Evolutionary conservation across 2,113 vertebrate species (phyloP).

Genomic region (Lepus americanus): DNA sequence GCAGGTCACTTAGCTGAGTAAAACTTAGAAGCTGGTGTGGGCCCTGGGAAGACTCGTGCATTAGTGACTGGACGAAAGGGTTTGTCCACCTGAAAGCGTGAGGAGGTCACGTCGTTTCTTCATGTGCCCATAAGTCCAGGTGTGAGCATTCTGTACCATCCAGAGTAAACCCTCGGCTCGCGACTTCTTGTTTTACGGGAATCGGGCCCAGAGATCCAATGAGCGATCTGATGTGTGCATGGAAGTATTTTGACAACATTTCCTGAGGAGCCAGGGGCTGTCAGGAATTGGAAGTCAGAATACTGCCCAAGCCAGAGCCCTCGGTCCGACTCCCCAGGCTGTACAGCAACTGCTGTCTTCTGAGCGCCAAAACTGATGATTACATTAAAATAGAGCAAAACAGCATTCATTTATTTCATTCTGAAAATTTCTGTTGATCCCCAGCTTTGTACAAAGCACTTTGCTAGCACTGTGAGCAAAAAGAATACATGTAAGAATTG

Average conservation of each 20-base stretch:
- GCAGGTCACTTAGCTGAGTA: not conserved
- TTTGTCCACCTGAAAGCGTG: slow-evolving; percentile 34
- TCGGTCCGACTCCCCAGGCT: not conserved
- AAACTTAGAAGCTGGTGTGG: not conserved
- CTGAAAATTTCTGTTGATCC: not conserved
- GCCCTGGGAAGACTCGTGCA: not conserved
- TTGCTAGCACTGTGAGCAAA: not conserved
- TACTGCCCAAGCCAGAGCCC: not conserved
- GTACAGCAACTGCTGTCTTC: not conserved
- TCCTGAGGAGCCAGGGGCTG: not conserved
- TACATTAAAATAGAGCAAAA: slow-evolving; percentile 35
- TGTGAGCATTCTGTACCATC: not conserved
- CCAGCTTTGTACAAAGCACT: not conserved
- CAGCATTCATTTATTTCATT: slow-evolving; percentile 33
- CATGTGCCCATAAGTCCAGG: not conserved
- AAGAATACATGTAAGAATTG: not conserved
- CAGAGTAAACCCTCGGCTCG: not conserved
- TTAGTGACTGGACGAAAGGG: not conserved
- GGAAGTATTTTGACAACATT: not conserved
- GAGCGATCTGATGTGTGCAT: not conserved
- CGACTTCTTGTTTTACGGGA: not conserved
- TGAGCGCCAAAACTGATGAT: slow-evolving; percentile 10
- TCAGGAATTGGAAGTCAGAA: not conserved
- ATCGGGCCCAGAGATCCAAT: not conserved
- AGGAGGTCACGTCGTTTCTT: not conserved